A percentile compares a stretch with the other conserved stretches of the same genome.
phyloP scores from a whole-genome alignment of 1,140 invertebrate species.

The Cotesia typhae region DNA sequence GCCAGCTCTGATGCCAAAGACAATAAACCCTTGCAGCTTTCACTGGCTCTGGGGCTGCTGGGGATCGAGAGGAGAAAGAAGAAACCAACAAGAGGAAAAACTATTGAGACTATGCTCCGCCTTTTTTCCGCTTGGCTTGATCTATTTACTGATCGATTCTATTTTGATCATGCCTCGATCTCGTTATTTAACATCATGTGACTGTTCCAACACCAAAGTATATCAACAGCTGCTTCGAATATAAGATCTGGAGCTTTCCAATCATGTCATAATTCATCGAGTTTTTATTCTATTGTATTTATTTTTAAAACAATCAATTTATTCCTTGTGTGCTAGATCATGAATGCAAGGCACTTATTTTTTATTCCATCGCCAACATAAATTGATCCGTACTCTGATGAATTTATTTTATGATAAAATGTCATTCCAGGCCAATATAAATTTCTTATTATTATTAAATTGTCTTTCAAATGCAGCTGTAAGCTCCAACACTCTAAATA shows the following conservation, averaged over 20 bases:
- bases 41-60: neutral
- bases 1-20: constrained; percentile 56
- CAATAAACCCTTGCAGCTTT: constrained; percentile 48
- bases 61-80: constrained; percentile 25
- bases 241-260: too few relatives aligned
- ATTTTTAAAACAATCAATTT: neutral
- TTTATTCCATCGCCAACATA: constrained; percentile 79
- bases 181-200: constrained; percentile 47
- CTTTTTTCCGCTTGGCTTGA: constrained; percentile 45
- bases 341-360: constrained; percentile 78
- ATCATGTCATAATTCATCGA: neutral
- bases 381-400: constrained; percentile 73
- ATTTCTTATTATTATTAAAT: constrained; percentile 70
- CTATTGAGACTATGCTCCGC: constrained; percentile 34
- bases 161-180: constrained; percentile 63
- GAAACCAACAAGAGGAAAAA: constrained; percentile 48
- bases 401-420: constrained; percentile 75
- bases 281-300: neutral
- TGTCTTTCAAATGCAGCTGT: constrained; percentile 69
- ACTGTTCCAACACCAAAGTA: neutral
- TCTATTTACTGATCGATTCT: constrained; percentile 67
- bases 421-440: constrained; percentile 80
- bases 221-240: too few relatives aligned
- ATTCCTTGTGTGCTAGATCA: constrained; percentile 59
- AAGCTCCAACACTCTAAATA: constrained; percentile 70